A percentile compares a stretch with the other conserved stretches of the same genome.
Evolutionary conservation across 2,888 invertebrate species (phyloP).

Genomic region (Philereme vetulata): DNA sequence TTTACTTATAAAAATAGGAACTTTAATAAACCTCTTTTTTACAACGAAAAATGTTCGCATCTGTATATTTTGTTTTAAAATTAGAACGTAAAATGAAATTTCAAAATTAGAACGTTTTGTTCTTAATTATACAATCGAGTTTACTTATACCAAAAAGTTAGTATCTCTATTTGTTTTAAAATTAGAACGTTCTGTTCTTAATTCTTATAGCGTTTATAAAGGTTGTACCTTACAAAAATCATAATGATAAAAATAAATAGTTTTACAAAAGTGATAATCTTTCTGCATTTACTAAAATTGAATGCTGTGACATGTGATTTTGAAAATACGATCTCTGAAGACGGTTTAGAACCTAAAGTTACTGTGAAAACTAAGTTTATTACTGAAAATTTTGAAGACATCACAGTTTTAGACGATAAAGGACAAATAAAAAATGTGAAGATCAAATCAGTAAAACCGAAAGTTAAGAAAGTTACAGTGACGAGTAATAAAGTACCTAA

Average conservation of each 20-base stretch:
- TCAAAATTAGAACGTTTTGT: conserved; percentile 9
- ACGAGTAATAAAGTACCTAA: conserved; percentile 24
- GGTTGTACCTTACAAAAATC: conserved; percentile 5
- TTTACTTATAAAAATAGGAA: conserved; percentile 23
- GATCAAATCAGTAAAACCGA: conserved; percentile 58
- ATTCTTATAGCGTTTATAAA: not conserved
- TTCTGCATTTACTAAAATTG: conserved; percentile 45
- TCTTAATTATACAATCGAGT: not conserved
- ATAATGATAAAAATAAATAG: conserved; percentile 27
- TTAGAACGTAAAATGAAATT: conserved; percentile 16
- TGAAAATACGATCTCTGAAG: conserved; percentile 44
- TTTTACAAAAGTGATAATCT: conserved; percentile 46
- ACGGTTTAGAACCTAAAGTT: conserved; percentile 31
- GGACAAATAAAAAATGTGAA: conserved; percentile 70
- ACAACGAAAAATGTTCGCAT: not conserved
- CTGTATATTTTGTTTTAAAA: conserved; percentile 5
- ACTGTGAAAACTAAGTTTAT: conserved; percentile 19
- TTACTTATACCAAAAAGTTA: not conserved
- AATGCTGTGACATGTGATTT: conserved; percentile 42
- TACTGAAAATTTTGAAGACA: conserved; percentile 63
- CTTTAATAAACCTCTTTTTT: not conserved
- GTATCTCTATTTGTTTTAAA: not conserved
- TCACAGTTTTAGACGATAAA: conserved; percentile 64
- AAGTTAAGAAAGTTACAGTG: conserved; percentile 36
- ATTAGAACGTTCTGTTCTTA: not conserved